phyloP scores from a whole-genome alignment of 2,888 invertebrate species.

The Cerastoderma edule region DNA sequence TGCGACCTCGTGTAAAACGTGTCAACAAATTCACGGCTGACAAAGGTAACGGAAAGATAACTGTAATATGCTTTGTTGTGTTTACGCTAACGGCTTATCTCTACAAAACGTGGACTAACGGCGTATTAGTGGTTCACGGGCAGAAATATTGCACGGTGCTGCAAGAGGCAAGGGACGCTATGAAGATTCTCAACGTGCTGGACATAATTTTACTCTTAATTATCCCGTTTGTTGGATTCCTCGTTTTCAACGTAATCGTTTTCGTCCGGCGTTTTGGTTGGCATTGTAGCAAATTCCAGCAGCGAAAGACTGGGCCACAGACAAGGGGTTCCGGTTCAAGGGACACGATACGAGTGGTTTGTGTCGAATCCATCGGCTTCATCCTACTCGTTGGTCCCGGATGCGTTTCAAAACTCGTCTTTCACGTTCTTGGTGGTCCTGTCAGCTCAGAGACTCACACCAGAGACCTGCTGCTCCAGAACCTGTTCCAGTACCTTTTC shows the following conservation, averaged over 20 bases:
- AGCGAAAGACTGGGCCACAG: slow-evolving; percentile 25
- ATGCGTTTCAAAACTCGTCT: slow-evolving; percentile 63
- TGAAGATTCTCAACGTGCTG: slow-evolving; percentile 67
- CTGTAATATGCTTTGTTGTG: slow-evolving; percentile 58
- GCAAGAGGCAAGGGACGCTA: slow-evolving; percentile 65
- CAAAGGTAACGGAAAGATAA: slow-evolving; percentile 60
- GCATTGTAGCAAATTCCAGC: no score
- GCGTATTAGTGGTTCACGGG: slow-evolving; percentile 51
- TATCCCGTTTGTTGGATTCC: slow-evolving; percentile 64
- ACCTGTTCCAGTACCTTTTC: slow-evolving; percentile 70
- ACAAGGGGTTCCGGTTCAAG: slow-evolving; percentile 49
- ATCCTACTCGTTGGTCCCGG: slow-evolving; percentile 68
- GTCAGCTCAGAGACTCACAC: slow-evolving; percentile 38
- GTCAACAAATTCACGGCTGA: slow-evolving; percentile 50
- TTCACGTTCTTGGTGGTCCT: slow-evolving; percentile 53
- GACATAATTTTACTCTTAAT: slow-evolving; percentile 67
- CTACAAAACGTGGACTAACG: slow-evolving; percentile 75
- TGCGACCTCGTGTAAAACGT: slow-evolving; percentile 46
- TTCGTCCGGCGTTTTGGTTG: slow-evolving; percentile 33
- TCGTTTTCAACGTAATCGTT: slow-evolving; percentile 61
- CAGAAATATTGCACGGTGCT: slow-evolving; percentile 64
- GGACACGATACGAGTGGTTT: slow-evolving; percentile 62
- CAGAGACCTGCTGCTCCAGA: slow-evolving; percentile 63
- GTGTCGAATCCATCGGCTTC: slow-evolving; percentile 64
- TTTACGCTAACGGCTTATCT: slow-evolving; percentile 70